Conservation (phyloP, 2,888 invertebrate species). For the Dromius quadrimaculatus region DNA sequence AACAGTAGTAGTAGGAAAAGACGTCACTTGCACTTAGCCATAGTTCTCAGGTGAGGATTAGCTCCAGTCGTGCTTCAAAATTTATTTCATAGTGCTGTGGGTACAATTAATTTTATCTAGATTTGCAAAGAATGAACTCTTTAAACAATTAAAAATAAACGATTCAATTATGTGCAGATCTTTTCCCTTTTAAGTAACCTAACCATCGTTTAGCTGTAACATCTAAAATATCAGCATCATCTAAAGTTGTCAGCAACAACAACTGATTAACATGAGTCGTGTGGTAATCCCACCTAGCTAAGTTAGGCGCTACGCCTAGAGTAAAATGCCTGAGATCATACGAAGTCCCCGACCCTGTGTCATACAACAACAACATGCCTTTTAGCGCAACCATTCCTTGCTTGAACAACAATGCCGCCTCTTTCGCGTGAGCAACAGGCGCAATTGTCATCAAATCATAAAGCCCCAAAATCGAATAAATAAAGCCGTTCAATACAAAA, state of each 20-base stretch:
- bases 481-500: conserved; percentile 98
- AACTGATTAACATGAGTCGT: conserved; percentile 98
- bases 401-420: conserved; percentile 82
- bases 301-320: conserved; percentile 88
- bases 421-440: conserved; percentile 76
- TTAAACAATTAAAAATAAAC: conserved; percentile 22
- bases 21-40: no score
- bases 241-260: conserved; percentile 87
- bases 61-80: no score
- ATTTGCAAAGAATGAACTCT: background rate
- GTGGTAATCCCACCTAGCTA: conserved; percentile 99
- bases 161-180: conserved; percentile 90
- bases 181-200: conserved; percentile 94
- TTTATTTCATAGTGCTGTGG: no score
- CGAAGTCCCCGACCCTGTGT: conserved; percentile 94
- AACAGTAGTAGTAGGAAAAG: no score
- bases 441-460: conserved; percentile 92
- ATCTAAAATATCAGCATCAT: conserved; percentile 83
- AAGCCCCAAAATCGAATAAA: conserved; percentile 94
- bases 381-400: conserved; percentile 91
- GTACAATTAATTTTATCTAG: no score
- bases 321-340: conserved; percentile 97
- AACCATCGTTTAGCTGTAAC: conserved; percentile 93
- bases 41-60: no score
- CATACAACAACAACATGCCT: conserved; percentile 86